phyloP scores from a whole-genome alignment of 1,140 invertebrate species.

The Dolichoris vasculosae region DNA sequence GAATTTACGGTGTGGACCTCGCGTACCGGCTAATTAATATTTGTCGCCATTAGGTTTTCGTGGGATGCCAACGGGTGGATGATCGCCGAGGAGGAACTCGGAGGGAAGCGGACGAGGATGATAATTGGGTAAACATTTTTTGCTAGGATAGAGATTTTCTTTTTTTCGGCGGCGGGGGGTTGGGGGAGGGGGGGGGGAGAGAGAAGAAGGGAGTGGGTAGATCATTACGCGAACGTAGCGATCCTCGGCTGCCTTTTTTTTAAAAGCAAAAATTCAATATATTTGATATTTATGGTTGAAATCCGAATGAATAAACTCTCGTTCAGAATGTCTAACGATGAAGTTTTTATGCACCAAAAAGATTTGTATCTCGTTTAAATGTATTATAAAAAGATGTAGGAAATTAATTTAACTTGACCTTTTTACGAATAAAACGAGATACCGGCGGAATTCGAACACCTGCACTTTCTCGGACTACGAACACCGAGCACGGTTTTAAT shows the following conservation, averaged over 20 bases:
- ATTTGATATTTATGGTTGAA: constrained; percentile 25
- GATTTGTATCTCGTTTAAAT: constrained; percentile 19
- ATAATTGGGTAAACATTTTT: constrained; percentile 40
- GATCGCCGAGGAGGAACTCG: not conserved
- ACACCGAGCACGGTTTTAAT: not conserved
- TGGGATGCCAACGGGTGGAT: not conserved
- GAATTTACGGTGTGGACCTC: constrained; percentile 45
- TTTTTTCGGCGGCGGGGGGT: too few relatives aligned
- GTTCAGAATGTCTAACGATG: not conserved
- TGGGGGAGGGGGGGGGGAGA: too few relatives aligned
- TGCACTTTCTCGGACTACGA: not conserved
- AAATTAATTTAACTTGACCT: constrained; percentile 14
- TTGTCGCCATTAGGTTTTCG: constrained; percentile 66
- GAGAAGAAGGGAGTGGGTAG: too few relatives aligned
- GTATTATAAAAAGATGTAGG: constrained; percentile 2
- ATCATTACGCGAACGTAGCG: not conserved
- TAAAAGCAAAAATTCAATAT: not conserved
- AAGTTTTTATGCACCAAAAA: constrained; percentile 1
- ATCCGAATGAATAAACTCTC: constrained; percentile 20
- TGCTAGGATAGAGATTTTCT: constrained; percentile 7
- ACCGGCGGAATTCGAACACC: constrained; percentile 7
- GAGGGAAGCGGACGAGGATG: constrained; percentile 9
- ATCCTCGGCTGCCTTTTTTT: not conserved
- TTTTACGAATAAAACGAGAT: constrained; percentile 18
- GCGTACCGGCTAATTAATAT: constrained; percentile 68